phyloP scores from a whole-genome alignment of 2,113 vertebrate genomes.

The Megatriorchis doriae region DNA sequence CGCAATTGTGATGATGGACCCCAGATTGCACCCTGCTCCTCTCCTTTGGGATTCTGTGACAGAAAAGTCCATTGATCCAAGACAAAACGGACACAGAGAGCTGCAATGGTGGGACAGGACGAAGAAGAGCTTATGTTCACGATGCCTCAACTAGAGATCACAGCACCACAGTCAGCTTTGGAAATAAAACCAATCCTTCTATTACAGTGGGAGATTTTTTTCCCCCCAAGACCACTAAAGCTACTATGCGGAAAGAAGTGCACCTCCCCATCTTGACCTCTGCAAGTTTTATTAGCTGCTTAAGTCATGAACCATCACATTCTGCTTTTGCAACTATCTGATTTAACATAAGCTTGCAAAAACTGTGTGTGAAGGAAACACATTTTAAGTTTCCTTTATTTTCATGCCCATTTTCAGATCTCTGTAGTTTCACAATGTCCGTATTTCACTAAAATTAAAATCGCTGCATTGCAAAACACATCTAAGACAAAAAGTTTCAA shows the following conservation, averaged over 20 bases:
- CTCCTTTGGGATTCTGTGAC: neutral
- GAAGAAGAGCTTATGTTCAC: neutral
- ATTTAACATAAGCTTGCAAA: neutral
- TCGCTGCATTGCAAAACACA: neutral
- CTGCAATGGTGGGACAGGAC: fast-evolving
- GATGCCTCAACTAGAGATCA: neutral
- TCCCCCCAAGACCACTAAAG: neutral
- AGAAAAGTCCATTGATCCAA: neutral
- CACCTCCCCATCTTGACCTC: neutral
- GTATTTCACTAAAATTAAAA: conserved; percentile 22
- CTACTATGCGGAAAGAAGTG: neutral
- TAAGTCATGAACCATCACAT: neutral
- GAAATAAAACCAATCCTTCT: neutral
- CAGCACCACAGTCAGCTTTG: neutral
- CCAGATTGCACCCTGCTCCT: fast-evolving
- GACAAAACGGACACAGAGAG: neutral
- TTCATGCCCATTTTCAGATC: conserved; percentile 22
- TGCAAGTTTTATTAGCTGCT: neutral
- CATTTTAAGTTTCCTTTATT: conserved; percentile 2
- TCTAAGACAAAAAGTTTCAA: conserved; percentile 6
- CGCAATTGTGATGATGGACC: neutral
- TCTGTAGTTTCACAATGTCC: conserved; percentile 17
- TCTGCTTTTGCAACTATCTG: fast-evolving
- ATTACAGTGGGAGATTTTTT: neutral
- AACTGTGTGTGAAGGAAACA: neutral